Evolutionary conservation across 2,888 invertebrate species (phyloP).

Genomic region (Trissonchulus latispiculum): DNA sequence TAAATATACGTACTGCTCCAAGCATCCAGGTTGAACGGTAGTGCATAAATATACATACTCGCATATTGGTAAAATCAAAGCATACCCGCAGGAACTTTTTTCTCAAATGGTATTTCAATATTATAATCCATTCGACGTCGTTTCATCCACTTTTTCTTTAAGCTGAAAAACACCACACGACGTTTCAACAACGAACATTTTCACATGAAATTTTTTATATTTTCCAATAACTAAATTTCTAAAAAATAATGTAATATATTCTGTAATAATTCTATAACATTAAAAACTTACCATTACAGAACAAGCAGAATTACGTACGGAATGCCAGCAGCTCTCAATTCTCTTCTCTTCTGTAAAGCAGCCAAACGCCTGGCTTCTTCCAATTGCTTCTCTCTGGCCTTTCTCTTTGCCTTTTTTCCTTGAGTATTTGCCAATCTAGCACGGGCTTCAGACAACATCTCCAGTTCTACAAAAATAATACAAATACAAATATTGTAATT

Average conservation of each 20-base stretch:
- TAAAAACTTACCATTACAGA: conserved; percentile 55
- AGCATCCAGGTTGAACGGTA: too few relatives aligned
- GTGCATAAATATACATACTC: too few relatives aligned
- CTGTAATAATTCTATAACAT: too few relatives aligned
- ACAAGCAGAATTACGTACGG: conserved; percentile 30
- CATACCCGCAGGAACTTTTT: conserved; percentile 62
- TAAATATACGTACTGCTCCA: too few relatives aligned
- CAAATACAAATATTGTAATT: too few relatives aligned
- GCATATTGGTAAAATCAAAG: too few relatives aligned
- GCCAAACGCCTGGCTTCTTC: conserved; percentile 93
- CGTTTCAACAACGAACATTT: too few relatives aligned
- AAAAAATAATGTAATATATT: too few relatives aligned
- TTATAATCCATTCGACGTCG: conserved; percentile 83
- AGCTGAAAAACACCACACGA: background rate
- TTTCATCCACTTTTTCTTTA: conserved; percentile 11
- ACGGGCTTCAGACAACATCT: conserved; percentile 97
- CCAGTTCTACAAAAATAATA: conserved; percentile 60
- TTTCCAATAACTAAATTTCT: too few relatives aligned
- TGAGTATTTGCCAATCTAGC: conserved; percentile 97
- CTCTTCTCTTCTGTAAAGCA: conserved; percentile 90
- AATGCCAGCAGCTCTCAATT: conserved; percentile 92
- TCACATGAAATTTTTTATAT: too few relatives aligned
- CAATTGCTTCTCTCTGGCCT: conserved; percentile 90
- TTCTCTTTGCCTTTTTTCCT: conserved; percentile 59
- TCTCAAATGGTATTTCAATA: conserved; percentile 66